Conservation (phyloP, 2,797 vertebrate species). For the Anguilla obscura region DNA sequence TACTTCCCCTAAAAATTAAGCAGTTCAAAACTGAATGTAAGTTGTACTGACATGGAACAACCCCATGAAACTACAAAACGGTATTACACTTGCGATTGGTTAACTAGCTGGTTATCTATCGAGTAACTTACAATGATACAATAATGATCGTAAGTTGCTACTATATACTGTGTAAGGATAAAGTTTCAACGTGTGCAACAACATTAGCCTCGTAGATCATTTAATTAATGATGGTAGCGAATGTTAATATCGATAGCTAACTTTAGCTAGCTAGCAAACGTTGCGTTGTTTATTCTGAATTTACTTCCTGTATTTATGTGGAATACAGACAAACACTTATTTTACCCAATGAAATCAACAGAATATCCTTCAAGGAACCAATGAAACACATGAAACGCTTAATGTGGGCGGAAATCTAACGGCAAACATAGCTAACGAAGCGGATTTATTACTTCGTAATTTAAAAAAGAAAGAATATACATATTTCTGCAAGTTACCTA, state of each 20-base stretch:
- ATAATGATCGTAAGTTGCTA: not conserved
- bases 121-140: not conserved
- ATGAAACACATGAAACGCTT: not conserved
- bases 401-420: not conserved
- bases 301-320: conserved; percentile 2
- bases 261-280: not conserved
- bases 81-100: no score
- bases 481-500: not conserved
- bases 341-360: conserved; percentile 9
- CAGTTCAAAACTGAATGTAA: not conserved
- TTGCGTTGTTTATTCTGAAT: not conserved
- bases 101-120: no score
- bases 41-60: not conserved
- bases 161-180: not conserved
- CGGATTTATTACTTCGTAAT: not conserved
- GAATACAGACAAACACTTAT: not conserved
- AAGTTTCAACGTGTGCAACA: not conserved
- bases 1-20: not conserved
- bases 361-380: not conserved
- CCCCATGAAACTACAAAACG: not conserved
- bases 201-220: not conserved
- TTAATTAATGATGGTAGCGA: not conserved
- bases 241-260: not conserved
- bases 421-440: not conserved
- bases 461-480: not conserved